Percentiles rank a stretch among this genome's conserved stretches.
phyloP scores from a whole-genome alignment of 2,888 invertebrate genomes.

The Eucera pruinosa region DNA sequence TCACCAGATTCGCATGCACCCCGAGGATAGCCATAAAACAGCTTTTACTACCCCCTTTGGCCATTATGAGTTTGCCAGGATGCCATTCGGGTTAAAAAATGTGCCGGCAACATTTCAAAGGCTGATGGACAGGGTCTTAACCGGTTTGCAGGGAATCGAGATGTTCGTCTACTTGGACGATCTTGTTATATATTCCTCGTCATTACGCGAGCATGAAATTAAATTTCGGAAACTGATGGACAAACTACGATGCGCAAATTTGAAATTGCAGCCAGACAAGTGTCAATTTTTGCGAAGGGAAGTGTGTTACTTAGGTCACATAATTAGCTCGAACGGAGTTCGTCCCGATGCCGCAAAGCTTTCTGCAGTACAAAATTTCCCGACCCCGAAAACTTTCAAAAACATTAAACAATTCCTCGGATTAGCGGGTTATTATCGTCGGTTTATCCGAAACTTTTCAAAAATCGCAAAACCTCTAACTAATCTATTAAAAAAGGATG shows the following conservation, averaged over 20 bases:
- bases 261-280: too few species aligned
- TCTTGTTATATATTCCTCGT: background rate
- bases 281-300: too few species aligned
- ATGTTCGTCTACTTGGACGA: background rate
- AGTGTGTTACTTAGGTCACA: background rate
- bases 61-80: too few species aligned
- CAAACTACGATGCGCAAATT: rapidly evolving
- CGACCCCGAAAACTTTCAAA: rapidly evolving
- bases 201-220: background rate
- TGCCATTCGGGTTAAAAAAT: too few species aligned
- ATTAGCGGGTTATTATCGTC: background rate
- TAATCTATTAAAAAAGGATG: rapidly evolving
- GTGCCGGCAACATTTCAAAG: background rate
- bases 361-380: background rate
- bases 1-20: background rate
- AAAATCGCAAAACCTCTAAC: background rate
- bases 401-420: too few species aligned
- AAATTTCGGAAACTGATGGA: background rate
- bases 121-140: background rate
- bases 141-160: background rate
- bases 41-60: too few species aligned
- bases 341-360: background rate
- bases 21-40: too few species aligned
- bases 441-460: background rate
- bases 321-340: background rate